phyloP scores from a whole-genome alignment of 1,140 invertebrate genomes.

The Drosophila sproati region DNA sequence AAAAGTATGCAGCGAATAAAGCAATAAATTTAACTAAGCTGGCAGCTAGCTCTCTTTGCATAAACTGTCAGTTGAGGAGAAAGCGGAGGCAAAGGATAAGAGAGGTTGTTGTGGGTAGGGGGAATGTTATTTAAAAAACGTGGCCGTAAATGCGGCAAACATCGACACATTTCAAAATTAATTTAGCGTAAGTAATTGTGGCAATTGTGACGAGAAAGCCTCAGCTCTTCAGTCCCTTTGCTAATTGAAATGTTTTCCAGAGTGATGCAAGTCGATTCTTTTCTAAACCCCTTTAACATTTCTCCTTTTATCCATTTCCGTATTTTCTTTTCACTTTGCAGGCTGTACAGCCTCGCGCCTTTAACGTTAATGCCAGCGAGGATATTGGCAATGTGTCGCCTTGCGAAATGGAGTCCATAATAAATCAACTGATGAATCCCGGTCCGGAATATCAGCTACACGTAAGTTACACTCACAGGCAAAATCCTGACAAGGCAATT shows the following conservation, averaged over 20 bases:
- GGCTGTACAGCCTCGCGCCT: conserved; percentile 63
- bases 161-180: conserved; percentile 67
- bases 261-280: conserved; percentile 17
- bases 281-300: conserved; percentile 10
- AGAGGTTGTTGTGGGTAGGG: background rate
- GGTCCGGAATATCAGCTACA: conserved; percentile 80
- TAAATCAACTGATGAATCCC: conserved; percentile 83
- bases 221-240: background rate
- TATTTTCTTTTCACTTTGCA: conserved; percentile 31
- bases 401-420: conserved; percentile 79
- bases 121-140: background rate
- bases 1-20: conserved; percentile 57
- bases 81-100: too few species aligned
- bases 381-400: conserved; percentile 74
- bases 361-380: conserved; percentile 62
- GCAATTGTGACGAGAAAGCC: conserved; percentile 42
- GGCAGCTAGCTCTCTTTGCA: background rate
- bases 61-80: conserved; percentile 1
- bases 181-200: conserved; percentile 65
- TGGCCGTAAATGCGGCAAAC: conserved; percentile 34
- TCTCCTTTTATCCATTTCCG: conserved; percentile 1
- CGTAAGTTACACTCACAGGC: conserved; percentile 64
- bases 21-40: conserved; percentile 37
- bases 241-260: conserved; percentile 48
- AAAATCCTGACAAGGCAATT: conserved; percentile 28